These are phyloP conservation scores for Oryzias javanicus DNA, from an alignment of 2,113 vertebrate genomes.

Conservation along the genomic window DNA sequence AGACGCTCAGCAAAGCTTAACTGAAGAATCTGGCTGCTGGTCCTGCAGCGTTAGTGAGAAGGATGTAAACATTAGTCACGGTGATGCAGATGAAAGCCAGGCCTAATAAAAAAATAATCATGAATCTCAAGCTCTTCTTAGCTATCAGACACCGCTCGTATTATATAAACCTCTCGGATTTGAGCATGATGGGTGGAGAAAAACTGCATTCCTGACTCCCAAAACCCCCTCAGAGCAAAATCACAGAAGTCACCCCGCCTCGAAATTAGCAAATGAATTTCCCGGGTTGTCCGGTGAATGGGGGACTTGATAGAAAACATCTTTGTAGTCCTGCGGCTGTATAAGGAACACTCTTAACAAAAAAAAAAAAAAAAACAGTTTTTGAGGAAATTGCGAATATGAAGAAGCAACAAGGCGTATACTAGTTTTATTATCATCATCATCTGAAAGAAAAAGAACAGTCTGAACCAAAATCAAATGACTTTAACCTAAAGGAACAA, in stretches of 20 bases:
- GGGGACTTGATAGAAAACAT: constrained; percentile 2
- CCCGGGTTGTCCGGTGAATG: constrained; percentile 12
- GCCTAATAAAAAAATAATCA: constrained; percentile 54
- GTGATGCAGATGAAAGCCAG: constrained; percentile 57
- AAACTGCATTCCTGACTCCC: constrained; percentile 25
- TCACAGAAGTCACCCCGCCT: constrained; percentile 5
- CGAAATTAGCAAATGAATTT: constrained; percentile 38
- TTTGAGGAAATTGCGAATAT: constrained; percentile 38
- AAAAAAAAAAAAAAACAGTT: neutral
- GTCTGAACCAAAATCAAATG: neutral
- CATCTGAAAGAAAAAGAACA: constrained; percentile 22
- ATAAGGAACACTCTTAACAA: neutral
- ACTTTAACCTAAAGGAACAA: neutral
- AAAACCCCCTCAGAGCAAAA: constrained; percentile 19
- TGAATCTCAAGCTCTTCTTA: constrained; percentile 30
- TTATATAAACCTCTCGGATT: constrained; percentile 34
- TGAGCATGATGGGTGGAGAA: constrained; percentile 28
- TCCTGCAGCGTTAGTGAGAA: constrained; percentile 23
- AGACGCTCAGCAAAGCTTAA: constrained; percentile 9
- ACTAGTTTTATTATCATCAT: constrained; percentile 29
- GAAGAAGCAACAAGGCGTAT: constrained; percentile 8
- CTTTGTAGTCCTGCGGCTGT: neutral
- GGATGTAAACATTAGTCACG: constrained; percentile 56
- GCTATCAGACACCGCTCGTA: constrained; percentile 47
- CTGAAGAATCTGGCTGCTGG: constrained; percentile 27